Conservation (phyloP, 2,797 vertebrate species). For the Amblyraja radiata region DNA sequence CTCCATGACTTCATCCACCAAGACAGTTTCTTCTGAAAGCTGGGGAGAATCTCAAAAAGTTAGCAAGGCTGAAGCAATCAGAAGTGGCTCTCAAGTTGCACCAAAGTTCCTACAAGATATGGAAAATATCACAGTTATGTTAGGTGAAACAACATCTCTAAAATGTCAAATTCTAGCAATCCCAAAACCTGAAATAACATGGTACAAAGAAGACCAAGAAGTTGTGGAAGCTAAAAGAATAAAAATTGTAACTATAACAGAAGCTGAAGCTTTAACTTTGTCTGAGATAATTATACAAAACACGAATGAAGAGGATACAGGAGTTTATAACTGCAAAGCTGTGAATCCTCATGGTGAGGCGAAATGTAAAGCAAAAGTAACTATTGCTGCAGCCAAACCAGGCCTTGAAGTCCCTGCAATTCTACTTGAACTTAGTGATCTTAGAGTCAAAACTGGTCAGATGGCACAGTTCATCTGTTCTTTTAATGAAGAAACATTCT, state of each 20-base stretch:
- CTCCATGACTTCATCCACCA: constrained; percentile 53
- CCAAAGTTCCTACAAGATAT: constrained; percentile 32
- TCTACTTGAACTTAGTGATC: constrained; percentile 66
- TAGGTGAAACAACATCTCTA: constrained; percentile 20
- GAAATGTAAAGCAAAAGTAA: constrained; percentile 24
- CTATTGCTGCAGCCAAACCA: constrained; percentile 5
- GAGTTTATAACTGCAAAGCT: constrained; percentile 37
- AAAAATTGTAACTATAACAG: constrained; percentile 31
- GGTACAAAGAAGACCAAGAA: constrained; percentile 32
- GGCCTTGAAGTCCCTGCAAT: constrained; percentile 52
- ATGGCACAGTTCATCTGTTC: constrained; percentile 72
- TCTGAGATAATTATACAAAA: constrained; percentile 46
- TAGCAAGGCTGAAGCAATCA: constrained; percentile 44
- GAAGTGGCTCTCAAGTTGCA: not conserved
- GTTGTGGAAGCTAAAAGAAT: constrained; percentile 25
- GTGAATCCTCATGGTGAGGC: constrained; percentile 29
- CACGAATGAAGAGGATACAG: constrained; percentile 39
- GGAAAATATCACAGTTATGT: not conserved
- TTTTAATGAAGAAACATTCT: constrained; percentile 66
- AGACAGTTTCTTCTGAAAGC: constrained; percentile 46
- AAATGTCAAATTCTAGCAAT: constrained; percentile 37
- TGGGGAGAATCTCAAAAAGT: constrained; percentile 41
- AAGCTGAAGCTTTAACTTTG: constrained; percentile 27
- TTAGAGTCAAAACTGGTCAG: constrained; percentile 63
- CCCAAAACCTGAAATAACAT: constrained; percentile 33